Evolutionary conservation across 2,113 vertebrate genomes (phyloP).

Genomic region (Hypomesus transpacificus): DNA sequence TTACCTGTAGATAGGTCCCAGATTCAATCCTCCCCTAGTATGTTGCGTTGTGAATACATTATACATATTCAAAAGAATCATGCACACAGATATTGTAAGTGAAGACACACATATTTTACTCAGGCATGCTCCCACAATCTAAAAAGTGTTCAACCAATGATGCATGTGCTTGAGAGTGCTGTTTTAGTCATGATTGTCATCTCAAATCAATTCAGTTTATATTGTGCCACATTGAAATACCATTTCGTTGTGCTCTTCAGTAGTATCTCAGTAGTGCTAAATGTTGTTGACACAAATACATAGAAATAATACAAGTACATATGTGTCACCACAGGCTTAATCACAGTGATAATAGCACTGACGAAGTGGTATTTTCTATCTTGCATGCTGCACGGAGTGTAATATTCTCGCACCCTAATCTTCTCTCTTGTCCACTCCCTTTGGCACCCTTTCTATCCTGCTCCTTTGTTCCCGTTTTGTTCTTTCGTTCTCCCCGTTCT

Average conservation of each 20-base stretch:
- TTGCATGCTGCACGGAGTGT: slow-evolving; percentile 77
- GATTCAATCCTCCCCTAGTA: no score
- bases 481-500: slow-evolving; percentile 37
- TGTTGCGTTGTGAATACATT: no score
- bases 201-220: slow-evolving; percentile 35
- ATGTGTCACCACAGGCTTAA: neutral
- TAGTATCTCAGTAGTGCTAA: neutral
- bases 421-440: slow-evolving; percentile 11
- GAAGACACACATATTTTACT: slow-evolving; percentile 9
- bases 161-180: slow-evolving; percentile 48
- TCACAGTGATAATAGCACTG: neutral
- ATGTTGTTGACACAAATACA: no score
- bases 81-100: neutral
- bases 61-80: no score
- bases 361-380: slow-evolving; percentile 68
- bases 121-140: slow-evolving; percentile 22
- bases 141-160: slow-evolving; percentile 31
- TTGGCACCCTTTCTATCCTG: neutral
- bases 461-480: slow-evolving; percentile 43
- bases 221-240: slow-evolving; percentile 57
- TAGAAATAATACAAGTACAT: no score
- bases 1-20: no score
- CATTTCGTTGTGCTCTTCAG: slow-evolving; percentile 54
- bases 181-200: slow-evolving; percentile 19
- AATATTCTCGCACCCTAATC: slow-evolving; percentile 70